A percentile compares a stretch with the other conserved stretches of the same genome.
These are phyloP conservation scores for Hozukius guyotensis DNA, from an alignment of 2,797 vertebrate species.

Conservation along the genomic window DNA sequence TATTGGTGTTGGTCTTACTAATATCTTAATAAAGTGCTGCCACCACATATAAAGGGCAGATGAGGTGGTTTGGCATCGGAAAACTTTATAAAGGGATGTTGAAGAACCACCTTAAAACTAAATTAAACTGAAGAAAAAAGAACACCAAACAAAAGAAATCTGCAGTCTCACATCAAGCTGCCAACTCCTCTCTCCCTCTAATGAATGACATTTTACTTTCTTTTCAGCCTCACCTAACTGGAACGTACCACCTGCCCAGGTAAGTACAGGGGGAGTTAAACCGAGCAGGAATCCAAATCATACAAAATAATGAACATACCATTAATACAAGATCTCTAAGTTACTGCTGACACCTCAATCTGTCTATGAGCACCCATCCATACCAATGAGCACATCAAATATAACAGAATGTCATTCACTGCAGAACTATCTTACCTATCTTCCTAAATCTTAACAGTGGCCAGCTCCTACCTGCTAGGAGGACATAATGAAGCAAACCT, in stretches of 20 bases:
- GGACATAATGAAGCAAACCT: no score
- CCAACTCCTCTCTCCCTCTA: not conserved
- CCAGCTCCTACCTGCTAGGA: no score
- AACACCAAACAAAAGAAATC: not conserved
- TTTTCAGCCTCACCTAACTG: no score
- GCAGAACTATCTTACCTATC: not conserved
- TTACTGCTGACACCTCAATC: no score
- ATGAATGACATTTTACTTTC: no score
- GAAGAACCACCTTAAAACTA: no score
- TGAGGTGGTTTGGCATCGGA: not conserved
- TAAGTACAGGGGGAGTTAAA: not conserved
- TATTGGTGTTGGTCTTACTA: not conserved
- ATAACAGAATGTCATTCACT: not conserved
- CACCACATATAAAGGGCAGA: not conserved
- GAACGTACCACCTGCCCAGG: no score
- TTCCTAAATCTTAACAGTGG: not conserved
- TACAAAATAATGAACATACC: not conserved
- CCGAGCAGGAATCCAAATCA: not conserved
- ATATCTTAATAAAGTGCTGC: not conserved
- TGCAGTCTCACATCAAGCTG: no score
- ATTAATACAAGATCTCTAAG: no score
- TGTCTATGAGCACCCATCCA: no score
- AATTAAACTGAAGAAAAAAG: not conserved
- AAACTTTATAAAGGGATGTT: not conserved
- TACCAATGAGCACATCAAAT: no score